phyloP scores from a whole-genome alignment of 2,888 invertebrate species.

The Pheosia gnoma region DNA sequence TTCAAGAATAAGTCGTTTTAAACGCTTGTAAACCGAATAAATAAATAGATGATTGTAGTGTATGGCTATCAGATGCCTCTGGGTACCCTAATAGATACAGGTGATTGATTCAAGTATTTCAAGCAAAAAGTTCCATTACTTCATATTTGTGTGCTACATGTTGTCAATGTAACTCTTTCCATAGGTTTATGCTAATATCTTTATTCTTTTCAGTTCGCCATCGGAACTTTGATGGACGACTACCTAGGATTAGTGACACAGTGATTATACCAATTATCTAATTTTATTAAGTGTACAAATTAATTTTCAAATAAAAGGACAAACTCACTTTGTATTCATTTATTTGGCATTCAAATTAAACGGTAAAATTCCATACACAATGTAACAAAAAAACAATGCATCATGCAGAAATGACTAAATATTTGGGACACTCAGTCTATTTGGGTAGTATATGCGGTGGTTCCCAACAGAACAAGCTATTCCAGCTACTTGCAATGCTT shows the following conservation, averaged over 20 bases:
- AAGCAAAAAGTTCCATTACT: too few species aligned
- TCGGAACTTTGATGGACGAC: constrained; percentile 99
- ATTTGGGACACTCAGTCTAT: constrained; percentile 82
- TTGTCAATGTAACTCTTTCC: too few species aligned
- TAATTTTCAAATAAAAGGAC: constrained; percentile 46
- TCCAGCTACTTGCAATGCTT: constrained; percentile 34
- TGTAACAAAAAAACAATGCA: constrained; percentile 78
- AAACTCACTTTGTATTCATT: constrained; percentile 59
- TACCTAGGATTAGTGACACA: constrained; percentile 92
- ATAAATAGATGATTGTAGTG: too few species aligned
- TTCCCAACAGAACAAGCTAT: constrained; percentile 41
- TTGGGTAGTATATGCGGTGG: constrained; percentile 68
- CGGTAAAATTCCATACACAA: constrained; percentile 74
- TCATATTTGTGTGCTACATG: too few species aligned
- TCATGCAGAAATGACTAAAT: constrained; percentile 65
- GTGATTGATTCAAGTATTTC: too few species aligned
- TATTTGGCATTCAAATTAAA: constrained; percentile 83
- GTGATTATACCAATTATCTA: constrained; percentile 42
- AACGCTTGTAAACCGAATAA: too few species aligned
- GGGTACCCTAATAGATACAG: too few species aligned
- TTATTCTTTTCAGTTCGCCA: constrained; percentile 93
- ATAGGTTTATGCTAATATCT: background rate
- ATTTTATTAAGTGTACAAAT: constrained; percentile 28
- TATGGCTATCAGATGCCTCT: too few species aligned
- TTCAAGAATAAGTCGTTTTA: too few species aligned